Conservation (phyloP, 2,888 invertebrate species). For the Nymphalis polychloros region DNA sequence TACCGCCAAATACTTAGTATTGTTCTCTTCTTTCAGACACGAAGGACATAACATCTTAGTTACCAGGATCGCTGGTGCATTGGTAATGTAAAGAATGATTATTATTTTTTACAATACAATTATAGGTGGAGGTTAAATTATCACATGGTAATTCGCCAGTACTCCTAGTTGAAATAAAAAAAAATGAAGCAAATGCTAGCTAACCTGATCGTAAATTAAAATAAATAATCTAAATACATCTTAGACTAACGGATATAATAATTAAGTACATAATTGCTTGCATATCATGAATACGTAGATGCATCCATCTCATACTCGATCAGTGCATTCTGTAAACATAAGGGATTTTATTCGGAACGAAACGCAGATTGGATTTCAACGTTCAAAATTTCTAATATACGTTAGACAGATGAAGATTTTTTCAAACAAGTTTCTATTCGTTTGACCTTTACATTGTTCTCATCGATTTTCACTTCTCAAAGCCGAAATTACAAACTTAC, state of each 20-base stretch:
- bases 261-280: constrained; percentile 27
- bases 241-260: constrained; percentile 18
- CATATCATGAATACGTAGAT: constrained; percentile 23
- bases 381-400: no score
- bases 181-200: no score
- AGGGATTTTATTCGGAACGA: not conserved
- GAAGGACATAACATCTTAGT: no score
- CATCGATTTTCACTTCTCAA: constrained; percentile 9
- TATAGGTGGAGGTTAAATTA: no score
- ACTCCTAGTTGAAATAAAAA: no score
- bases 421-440: not conserved
- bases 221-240: constrained; percentile 1
- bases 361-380: not conserved
- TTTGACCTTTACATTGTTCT: constrained; percentile 1
- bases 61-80: no score
- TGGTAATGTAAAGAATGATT: no score
- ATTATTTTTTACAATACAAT: no score
- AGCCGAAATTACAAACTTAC: not conserved
- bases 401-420: not conserved
- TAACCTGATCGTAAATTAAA: not conserved
- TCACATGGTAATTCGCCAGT: no score
- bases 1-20: no score
- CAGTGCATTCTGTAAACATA: constrained; percentile 22
- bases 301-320: constrained; percentile 26
- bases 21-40: no score